A percentile compares a stretch with the other conserved stretches of the same genome.
Conservation (phyloP, 2,113 vertebrate species). For the Peromyscus maniculatus region DNA sequence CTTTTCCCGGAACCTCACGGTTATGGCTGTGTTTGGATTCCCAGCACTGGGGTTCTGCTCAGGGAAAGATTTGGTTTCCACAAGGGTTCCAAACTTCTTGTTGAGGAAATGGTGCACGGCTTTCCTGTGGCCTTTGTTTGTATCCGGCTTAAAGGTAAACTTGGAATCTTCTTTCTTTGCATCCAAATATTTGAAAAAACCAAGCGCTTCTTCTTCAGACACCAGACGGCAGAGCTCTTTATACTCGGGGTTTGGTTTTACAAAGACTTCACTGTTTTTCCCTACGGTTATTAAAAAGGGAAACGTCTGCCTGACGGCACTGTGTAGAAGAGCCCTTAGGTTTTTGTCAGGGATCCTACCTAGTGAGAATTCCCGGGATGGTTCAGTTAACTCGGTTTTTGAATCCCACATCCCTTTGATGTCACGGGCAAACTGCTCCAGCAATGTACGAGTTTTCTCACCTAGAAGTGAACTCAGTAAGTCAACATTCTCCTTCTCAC, state of each 20-base stretch:
- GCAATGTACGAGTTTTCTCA: constrained; percentile 82
- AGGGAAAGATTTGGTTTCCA: constrained; percentile 96
- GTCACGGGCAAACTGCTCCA: constrained; percentile 88
- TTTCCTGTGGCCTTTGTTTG: constrained; percentile 93
- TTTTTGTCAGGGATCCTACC: constrained; percentile 91
- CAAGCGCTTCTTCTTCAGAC: constrained; percentile 92
- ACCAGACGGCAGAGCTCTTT: constrained; percentile 92
- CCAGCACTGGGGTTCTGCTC: constrained; percentile 49
- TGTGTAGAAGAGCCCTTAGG: constrained; percentile 91
- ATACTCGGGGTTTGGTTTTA: constrained; percentile 93
- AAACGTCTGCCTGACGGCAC: constrained; percentile 92
- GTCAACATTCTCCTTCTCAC: background rate
- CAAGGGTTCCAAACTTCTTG: constrained; percentile 93
- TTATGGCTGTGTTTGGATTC: constrained; percentile 87
- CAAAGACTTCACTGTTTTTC: constrained; percentile 91
- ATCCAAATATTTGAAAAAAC: constrained; percentile 95
- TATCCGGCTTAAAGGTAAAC: constrained; percentile 93
- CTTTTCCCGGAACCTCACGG: constrained; percentile 92
- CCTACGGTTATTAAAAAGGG: constrained; percentile 94
- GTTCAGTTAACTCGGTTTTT: background rate
- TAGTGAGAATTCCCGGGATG: constrained; percentile 87
- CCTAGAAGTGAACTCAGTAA: constrained; percentile 88
- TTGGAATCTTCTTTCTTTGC: constrained; percentile 92
- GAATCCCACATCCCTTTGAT: constrained; percentile 81
- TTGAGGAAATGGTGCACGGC: constrained; percentile 95